Evolutionary conservation across 2,113 vertebrate genomes (phyloP).

Genomic region (Cathartes aura): DNA sequence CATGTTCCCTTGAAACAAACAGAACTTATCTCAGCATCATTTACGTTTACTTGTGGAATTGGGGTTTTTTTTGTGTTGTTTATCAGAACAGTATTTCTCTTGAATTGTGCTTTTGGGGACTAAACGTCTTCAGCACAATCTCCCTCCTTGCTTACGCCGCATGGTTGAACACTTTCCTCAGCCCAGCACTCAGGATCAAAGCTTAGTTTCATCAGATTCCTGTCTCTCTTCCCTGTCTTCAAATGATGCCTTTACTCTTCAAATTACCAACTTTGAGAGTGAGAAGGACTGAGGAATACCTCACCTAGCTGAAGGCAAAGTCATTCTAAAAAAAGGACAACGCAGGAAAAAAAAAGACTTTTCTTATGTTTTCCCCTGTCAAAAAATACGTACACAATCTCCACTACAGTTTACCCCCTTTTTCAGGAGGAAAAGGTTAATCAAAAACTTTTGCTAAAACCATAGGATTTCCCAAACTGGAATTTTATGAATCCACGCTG

Average conservation of each 20-base stretch:
- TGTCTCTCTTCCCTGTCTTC: not conserved
- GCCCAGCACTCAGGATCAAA: not conserved
- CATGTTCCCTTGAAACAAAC: constrained; percentile 94
- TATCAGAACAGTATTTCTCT: not conserved
- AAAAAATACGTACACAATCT: not conserved
- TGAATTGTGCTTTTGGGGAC: not conserved
- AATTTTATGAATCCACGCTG: not conserved
- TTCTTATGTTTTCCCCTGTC: not conserved
- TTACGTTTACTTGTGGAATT: not conserved
- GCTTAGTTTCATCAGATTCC: not conserved
- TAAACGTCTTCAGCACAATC: not conserved
- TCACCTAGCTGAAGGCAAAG: not conserved
- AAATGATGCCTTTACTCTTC: not conserved
- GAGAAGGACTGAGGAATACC: not conserved
- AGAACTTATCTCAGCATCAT: constrained; percentile 73
- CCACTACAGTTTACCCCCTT: not conserved
- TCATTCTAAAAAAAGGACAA: not conserved
- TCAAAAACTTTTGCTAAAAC: not conserved
- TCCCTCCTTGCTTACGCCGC: not conserved
- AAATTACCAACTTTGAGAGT: not conserved
- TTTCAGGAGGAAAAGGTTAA: not conserved
- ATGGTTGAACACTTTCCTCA: not conserved
- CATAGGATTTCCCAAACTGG: not conserved
- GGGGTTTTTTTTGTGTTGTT: not conserved
- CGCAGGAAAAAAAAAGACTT: not conserved